These are phyloP conservation scores for Ciona savignyi DNA, from an alignment of 23 tunicate genomes.

Conservation along the genomic window DNA sequence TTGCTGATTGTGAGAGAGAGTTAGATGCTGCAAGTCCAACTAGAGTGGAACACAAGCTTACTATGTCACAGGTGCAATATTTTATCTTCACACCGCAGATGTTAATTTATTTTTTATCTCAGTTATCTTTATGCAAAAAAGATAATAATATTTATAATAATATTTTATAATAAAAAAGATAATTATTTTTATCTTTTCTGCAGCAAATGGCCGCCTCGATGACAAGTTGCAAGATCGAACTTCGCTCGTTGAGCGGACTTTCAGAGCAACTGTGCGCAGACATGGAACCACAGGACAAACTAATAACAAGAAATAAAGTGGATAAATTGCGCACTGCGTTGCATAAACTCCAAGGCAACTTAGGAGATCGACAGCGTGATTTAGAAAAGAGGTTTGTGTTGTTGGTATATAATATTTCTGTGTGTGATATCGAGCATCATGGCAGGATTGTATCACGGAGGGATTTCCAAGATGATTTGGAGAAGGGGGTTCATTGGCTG, in stretches of 20 bases:
- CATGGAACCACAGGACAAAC: slow-evolving; percentile 64
- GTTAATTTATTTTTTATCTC: too few relatives aligned
- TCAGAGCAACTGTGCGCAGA: slow-evolving; percentile 80
- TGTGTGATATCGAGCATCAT: too few relatives aligned
- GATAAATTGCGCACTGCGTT: slow-evolving; percentile 50
- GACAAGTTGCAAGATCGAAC: slow-evolving; percentile 52
- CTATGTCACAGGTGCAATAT: slow-evolving; percentile 41
- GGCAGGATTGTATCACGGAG: slow-evolving; percentile 66
- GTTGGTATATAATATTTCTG: too few relatives aligned
- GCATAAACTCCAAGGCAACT: slow-evolving; percentile 38
- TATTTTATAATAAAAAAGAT: too few relatives aligned
- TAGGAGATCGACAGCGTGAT: slow-evolving; percentile 69
- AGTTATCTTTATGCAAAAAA: too few relatives aligned
- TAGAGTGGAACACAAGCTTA: slow-evolving; percentile 51
- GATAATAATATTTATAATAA: too few relatives aligned
- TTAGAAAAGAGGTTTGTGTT: slow-evolving; percentile 71
- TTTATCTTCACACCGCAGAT: too few relatives aligned
- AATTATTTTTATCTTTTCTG: background rate
- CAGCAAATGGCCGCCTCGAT: slow-evolving; percentile 85
- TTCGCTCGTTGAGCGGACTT: slow-evolving; percentile 55
- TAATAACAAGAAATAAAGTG: slow-evolving; percentile 60
- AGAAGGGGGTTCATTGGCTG: slow-evolving; percentile 82
- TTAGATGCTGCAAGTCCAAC: slow-evolving; percentile 43
- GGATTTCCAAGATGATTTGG: slow-evolving; percentile 81
- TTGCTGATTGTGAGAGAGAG: slow-evolving; percentile 40